Evolutionary conservation across 2,888 invertebrate species (phyloP).

Genomic region (Noctua janthe): DNA sequence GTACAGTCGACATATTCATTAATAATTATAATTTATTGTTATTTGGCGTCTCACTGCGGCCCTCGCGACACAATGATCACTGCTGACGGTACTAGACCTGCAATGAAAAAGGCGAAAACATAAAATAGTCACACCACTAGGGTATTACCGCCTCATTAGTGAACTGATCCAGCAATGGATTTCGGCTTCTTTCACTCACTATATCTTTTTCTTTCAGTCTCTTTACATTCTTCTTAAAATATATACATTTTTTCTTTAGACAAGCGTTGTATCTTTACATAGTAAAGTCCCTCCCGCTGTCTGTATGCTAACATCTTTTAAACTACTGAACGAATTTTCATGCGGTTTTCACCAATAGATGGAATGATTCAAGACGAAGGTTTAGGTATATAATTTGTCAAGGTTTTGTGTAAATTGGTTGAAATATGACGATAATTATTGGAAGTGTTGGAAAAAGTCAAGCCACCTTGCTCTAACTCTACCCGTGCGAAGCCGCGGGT

Average conservation of each 20-base stretch:
- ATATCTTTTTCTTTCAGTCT: not conserved
- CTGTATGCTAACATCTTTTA: no score
- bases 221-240: not conserved
- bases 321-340: no score
- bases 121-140: not conserved
- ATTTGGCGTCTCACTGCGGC: constrained; percentile 61
- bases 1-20: constrained; percentile 34
- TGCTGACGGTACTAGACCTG: constrained; percentile 96
- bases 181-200: not conserved
- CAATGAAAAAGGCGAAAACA: constrained; percentile 70
- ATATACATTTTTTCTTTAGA: not conserved
- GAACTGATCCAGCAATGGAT: not conserved
- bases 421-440: no score
- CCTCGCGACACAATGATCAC: constrained; percentile 94
- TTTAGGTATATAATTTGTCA: no score
- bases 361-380: no score
- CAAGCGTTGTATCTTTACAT: not conserved
- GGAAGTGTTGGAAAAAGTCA: no score
- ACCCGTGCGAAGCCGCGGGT: no score
- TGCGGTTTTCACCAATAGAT: no score
- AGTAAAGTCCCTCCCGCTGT: no score
- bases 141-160: not conserved
- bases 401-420: no score
- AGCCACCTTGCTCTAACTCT: no score
- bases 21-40: constrained; percentile 23